Evolutionary conservation across 2,113 vertebrate genomes (phyloP).

Genomic region (Axis porcinus): DNA sequence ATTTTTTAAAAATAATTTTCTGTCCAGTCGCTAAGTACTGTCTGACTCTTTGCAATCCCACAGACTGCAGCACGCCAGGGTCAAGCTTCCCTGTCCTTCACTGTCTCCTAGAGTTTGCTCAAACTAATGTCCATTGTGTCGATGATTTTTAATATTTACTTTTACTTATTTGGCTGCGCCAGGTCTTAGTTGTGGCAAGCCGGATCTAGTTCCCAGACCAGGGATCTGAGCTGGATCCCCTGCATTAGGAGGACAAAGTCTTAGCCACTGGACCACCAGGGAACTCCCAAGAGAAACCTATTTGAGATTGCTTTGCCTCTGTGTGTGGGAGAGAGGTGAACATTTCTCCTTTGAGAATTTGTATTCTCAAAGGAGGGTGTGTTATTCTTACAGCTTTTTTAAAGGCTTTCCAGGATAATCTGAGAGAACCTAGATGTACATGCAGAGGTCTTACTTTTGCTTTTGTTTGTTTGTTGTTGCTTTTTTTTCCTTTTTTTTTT

Average conservation of each 20-base stretch:
- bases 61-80: background rate
- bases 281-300: background rate
- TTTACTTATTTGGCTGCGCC: background rate
- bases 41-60: background rate
- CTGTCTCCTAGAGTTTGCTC: background rate
- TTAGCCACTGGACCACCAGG: background rate
- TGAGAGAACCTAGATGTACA: background rate
- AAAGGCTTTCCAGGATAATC: background rate
- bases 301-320: background rate
- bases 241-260: background rate
- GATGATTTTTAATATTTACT: background rate
- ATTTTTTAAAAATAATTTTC: background rate
- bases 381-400: background rate
- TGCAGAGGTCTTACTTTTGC: background rate
- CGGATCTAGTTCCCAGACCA: background rate
- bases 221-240: background rate
- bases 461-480: background rate
- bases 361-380: background rate
- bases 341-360: background rate
- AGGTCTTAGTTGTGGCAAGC: background rate
- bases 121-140: background rate
- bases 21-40: background rate
- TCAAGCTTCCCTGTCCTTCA: background rate
- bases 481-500: background rate
- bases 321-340: background rate